phyloP scores from a whole-genome alignment of 35 echinoderm and acorn worm genomes.

The Antedon bifida region DNA sequence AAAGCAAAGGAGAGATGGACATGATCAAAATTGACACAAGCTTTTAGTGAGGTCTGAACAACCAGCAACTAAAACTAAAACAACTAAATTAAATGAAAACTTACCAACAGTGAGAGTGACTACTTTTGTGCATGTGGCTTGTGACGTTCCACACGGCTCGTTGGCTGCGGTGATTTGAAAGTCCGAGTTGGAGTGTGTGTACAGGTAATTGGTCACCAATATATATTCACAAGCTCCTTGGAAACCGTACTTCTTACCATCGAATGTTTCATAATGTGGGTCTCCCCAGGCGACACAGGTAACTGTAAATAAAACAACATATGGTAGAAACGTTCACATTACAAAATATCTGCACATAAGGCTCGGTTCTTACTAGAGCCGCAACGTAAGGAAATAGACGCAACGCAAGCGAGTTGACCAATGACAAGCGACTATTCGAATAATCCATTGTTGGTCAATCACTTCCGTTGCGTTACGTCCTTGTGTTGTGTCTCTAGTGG shows the following conservation, averaged over 20 bases:
- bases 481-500: too few species aligned
- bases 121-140: conserved; percentile 65
- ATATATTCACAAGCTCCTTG: conserved; percentile 4
- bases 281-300: not conserved
- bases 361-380: not conserved
- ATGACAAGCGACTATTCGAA: too few species aligned
- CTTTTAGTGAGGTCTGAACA: too few species aligned
- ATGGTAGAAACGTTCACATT: not conserved
- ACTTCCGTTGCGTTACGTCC: too few species aligned
- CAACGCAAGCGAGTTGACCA: too few species aligned
- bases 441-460: too few species aligned
- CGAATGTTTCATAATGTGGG: not conserved
- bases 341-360: not conserved
- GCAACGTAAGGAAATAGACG: too few species aligned
- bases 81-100: too few species aligned
- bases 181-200: not conserved
- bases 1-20: too few species aligned
- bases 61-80: too few species aligned
- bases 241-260: conserved; percentile 7
- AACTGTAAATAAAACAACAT: not conserved
- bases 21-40: too few species aligned
- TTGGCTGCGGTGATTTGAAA: conserved; percentile 59
- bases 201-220: not conserved
- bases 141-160: conserved; percentile 64
- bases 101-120: conserved; percentile 59